Percentiles rank a stretch among this genome's conserved stretches.
phyloP scores from a whole-genome alignment of 2,113 vertebrate species.

The Aldabrachelys gigantea region DNA sequence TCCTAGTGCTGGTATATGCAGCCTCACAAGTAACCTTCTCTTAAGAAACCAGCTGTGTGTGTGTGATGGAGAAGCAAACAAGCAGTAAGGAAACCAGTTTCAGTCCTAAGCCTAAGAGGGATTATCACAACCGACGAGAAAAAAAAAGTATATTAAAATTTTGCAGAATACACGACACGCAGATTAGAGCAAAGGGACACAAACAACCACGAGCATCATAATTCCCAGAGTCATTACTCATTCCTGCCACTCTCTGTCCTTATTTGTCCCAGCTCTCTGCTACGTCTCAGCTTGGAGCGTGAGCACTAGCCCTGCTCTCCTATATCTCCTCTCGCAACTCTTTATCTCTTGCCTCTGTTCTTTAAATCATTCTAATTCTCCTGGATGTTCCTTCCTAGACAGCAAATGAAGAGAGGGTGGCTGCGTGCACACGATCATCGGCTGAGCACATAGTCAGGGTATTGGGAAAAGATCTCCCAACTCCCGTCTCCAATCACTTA shows the following conservation, averaged over 20 bases:
- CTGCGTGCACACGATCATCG: background rate
- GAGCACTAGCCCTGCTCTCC: background rate
- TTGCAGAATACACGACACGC: background rate
- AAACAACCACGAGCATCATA: background rate
- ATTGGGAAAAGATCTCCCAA: background rate
- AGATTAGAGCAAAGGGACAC: background rate
- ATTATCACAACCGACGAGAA: background rate
- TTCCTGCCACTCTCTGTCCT: background rate
- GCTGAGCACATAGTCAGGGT: fast-evolving
- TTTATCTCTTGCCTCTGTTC: fast-evolving
- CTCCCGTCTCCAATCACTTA: background rate
- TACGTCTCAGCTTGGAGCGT: background rate
- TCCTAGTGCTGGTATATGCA: background rate
- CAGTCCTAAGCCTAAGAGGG: background rate
- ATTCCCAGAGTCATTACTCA: background rate
- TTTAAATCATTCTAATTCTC: conserved; percentile 38
- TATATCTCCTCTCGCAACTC: background rate
- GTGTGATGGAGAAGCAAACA: background rate
- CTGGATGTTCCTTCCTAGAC: background rate
- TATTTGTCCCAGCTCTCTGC: background rate
- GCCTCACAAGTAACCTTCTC: background rate
- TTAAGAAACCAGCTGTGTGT: background rate
- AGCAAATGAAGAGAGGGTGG: background rate
- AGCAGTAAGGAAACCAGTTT: conserved; percentile 21
- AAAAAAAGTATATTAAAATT: background rate